These are phyloP conservation scores for Procambarus clarkii DNA, from an alignment of 1,140 invertebrate genomes.

Conservation along the genomic window DNA sequence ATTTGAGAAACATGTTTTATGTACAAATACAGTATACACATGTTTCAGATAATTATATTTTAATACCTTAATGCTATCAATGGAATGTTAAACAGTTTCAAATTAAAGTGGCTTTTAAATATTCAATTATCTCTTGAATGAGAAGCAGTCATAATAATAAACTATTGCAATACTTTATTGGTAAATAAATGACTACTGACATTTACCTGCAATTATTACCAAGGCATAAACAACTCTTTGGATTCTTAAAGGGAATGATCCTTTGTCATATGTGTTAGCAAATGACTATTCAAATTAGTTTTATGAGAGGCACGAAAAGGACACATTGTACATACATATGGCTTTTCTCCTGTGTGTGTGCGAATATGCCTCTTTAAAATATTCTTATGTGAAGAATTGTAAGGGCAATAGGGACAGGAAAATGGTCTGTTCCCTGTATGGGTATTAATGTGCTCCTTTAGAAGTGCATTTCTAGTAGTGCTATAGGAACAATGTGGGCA, in stretches of 20 bases:
- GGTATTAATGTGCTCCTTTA: constrained; percentile 53
- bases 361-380: constrained; percentile 50
- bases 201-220: background rate
- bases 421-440: constrained; percentile 44
- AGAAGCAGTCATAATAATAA: background rate
- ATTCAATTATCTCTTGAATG: background rate
- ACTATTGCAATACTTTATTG: background rate
- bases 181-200: background rate
- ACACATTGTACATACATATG: constrained; percentile 45
- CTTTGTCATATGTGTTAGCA: constrained; percentile 23
- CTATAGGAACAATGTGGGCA: constrained; percentile 44
- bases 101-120: background rate
- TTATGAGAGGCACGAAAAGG: constrained; percentile 36
- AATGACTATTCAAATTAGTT: constrained; percentile 43
- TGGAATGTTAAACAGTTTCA: constrained; percentile 1
- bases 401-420: constrained; percentile 32
- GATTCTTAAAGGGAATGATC: background rate
- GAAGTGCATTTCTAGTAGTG: constrained; percentile 42
- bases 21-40: too few species aligned
- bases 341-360: constrained; percentile 48
- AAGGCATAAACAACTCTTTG: background rate
- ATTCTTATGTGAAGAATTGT: constrained; percentile 52
- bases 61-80: background rate
- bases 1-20: too few species aligned
- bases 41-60: background rate